Conservation (phyloP, 2,888 invertebrate genomes). For the Vanessa cardui region DNA sequence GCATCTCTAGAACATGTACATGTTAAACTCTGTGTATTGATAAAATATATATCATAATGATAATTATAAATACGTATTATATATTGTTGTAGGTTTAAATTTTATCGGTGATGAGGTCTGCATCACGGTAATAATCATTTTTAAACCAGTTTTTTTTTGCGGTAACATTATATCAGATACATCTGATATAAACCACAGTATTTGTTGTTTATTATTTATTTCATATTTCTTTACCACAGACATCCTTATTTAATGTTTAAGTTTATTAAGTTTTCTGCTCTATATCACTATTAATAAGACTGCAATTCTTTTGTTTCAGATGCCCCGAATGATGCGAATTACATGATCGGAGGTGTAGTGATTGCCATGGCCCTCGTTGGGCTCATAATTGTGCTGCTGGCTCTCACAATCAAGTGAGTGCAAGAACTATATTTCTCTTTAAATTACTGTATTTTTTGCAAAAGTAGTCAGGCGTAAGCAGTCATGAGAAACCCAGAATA, state of each 20-base stretch:
- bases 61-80: too few species aligned
- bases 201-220: constrained; percentile 7
- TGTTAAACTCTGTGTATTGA: too few species aligned
- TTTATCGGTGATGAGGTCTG: background rate
- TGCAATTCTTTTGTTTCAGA: constrained; percentile 84
- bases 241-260: constrained; percentile 28
- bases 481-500: constrained; percentile 1
- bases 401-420: constrained; percentile 90
- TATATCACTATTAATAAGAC: background rate
- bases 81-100: background rate
- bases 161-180: background rate
- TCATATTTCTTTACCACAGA: background rate
- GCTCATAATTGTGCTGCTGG: constrained; percentile 90
- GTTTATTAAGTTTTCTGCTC: constrained; percentile 30
- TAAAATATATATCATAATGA: too few species aligned
- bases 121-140: constrained; percentile 27
- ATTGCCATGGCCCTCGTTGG: constrained; percentile 92
- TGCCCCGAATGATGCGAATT: constrained; percentile 91
- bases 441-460: background rate
- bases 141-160: constrained; percentile 11
- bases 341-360: constrained; percentile 92
- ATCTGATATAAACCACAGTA: constrained; percentile 8
- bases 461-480: background rate
- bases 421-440: background rate
- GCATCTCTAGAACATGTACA: too few species aligned